These are phyloP conservation scores for Ephestia elutella DNA, from an alignment of 1,140 invertebrate genomes.

Conservation along the genomic window DNA sequence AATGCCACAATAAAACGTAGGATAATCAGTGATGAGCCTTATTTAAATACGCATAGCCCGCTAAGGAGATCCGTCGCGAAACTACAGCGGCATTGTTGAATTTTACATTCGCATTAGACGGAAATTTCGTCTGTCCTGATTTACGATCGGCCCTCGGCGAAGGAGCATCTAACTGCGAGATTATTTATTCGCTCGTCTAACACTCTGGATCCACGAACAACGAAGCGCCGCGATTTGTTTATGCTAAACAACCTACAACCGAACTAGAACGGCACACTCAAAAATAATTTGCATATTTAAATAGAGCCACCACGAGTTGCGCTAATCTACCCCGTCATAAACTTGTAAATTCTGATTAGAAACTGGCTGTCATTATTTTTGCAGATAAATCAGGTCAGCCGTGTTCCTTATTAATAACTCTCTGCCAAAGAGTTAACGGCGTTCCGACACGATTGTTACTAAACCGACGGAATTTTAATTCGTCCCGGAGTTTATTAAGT, in stretches of 20 bases:
- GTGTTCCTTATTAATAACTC: conserved; percentile 55
- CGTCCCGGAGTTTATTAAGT: conserved; percentile 65
- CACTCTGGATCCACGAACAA: conserved; percentile 29
- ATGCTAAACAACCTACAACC: conserved; percentile 61
- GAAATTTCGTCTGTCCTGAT: conserved; percentile 57
- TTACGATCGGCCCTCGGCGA: conserved; percentile 46
- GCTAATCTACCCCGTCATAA: conserved; percentile 28
- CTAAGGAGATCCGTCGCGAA: conserved; percentile 42
- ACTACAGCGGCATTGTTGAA: conserved; percentile 54
- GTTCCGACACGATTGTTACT: conserved; percentile 60
- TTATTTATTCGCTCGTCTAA: conserved; percentile 59
- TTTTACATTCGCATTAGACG: conserved; percentile 62
- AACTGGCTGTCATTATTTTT: conserved; percentile 43
- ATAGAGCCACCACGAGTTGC: conserved; percentile 35
- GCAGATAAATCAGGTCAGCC: conserved; percentile 38
- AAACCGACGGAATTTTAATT: conserved; percentile 70
- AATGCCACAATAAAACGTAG: neutral
- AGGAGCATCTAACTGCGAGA: conserved; percentile 46
- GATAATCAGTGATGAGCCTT: conserved; percentile 35
- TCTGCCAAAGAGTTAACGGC: conserved; percentile 51
- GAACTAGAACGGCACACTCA: conserved; percentile 46
- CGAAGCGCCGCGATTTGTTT: conserved; percentile 52
- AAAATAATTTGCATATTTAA: conserved; percentile 67
- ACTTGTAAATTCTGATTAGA: conserved; percentile 50
- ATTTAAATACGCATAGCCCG: conserved; percentile 50